Base-by-base conservation (phyloP, 1,140 invertebrate species). In the Drosophila hydei region DNA sequence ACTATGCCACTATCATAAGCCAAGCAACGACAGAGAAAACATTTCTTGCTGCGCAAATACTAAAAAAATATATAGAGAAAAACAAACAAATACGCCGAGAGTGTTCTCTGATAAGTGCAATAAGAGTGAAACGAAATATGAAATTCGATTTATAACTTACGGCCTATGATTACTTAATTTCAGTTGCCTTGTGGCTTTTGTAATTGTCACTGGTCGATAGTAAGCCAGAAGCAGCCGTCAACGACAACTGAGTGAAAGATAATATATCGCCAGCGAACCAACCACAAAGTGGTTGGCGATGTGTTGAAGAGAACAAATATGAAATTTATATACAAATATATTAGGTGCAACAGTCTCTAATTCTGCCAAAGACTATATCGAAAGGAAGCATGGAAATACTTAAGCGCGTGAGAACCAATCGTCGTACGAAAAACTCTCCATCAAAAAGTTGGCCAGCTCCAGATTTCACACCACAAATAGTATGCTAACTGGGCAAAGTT, bases 21-120 rank as follows among this genome's bases (percentile, higher is more conserved):
- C 50, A 55, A 43, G 62, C 23, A 58, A 52, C 25, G 47, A 40
- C 45, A 62, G 77, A 77, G 67, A 81, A 74, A 74, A 64, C 14
- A 51, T 60, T 50, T 65, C 45, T 55, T 25, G 45, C 43, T 23
- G 47, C 36, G 52, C 63, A 67, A 74, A 67, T 67, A 58, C 33
- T 33, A 51, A 27, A 58, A 40, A 42, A 18, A 18, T 9, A 36
- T 25, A 50, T 36, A 14, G 30, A 51, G 16, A 38, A 27, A 40
- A 25, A 8, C 30, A 43, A 64, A 61, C 38, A 60, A 68, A 19
- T 11, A 33, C n/a, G 27, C 27, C 27, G 14, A 14, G 14, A 16
- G 12, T 16, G 8, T 16, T 42, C 38, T 5, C 12, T 45, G 38
- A 69, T 58, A 60, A 52, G 21, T 27, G 9, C 14, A 21, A n/a